Conservation (phyloP, 2,888 invertebrate genomes). For the Catocala sponsa region DNA sequence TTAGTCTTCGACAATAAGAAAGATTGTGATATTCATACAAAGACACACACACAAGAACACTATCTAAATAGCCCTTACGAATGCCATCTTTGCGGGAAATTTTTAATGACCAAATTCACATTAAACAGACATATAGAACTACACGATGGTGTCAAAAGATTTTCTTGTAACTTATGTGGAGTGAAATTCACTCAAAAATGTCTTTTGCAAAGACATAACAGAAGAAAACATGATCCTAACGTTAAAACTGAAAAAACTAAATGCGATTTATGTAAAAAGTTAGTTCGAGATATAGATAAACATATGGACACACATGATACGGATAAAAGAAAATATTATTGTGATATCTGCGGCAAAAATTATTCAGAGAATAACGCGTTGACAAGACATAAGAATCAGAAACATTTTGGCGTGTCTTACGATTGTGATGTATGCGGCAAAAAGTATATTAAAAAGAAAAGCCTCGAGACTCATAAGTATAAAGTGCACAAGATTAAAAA, state of each 20-base stretch:
- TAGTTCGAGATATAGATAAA: slow-evolving; percentile 13
- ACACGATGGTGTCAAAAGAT: slow-evolving; percentile 21
- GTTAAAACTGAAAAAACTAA: slow-evolving; percentile 16
- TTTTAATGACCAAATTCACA: background rate
- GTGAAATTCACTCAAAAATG: slow-evolving; percentile 28
- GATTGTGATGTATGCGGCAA: slow-evolving; percentile 37
- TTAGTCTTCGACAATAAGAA: slow-evolving; percentile 15
- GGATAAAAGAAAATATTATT: slow-evolving; percentile 13
- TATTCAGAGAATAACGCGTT: slow-evolving; percentile 25
- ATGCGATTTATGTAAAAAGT: slow-evolving; percentile 36
- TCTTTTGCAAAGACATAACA: slow-evolving; percentile 11
- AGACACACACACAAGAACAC: background rate
- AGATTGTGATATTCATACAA: slow-evolving; percentile 1
- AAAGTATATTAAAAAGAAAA: slow-evolving; percentile 18
- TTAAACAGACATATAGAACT: slow-evolving; percentile 29
- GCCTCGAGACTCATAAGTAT: slow-evolving; percentile 23
- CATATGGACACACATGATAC: slow-evolving; percentile 27
- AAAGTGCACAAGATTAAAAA: slow-evolving; percentile 39
- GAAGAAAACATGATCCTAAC: slow-evolving; percentile 20
- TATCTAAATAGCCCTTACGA: background rate
- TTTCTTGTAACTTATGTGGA: slow-evolving; percentile 16
- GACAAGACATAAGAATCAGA: slow-evolving; percentile 30
- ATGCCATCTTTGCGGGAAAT: slow-evolving; percentile 26
- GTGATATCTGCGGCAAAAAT: slow-evolving; percentile 26
- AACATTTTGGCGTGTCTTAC: slow-evolving; percentile 25